A percentile compares a stretch with the other conserved stretches of the same genome.
phyloP scores from a whole-genome alignment of 2,797 vertebrate species.

The Channa striata region DNA sequence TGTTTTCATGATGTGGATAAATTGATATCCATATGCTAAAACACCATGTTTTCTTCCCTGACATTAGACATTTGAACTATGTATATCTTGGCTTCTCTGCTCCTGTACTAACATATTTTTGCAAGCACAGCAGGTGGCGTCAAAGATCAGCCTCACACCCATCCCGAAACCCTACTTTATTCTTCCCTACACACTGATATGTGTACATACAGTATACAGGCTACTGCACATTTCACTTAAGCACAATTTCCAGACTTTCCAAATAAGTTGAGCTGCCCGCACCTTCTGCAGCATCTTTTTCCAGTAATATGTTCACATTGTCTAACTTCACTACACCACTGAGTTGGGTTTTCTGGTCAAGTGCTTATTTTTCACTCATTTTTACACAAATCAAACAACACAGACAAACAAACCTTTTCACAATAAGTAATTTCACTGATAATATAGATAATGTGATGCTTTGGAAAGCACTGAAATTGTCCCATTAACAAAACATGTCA shows the following conservation, averaged over 20 bases:
- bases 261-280: neutral
- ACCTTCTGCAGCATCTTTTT: neutral
- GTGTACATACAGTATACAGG: neutral
- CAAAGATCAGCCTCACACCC: neutral
- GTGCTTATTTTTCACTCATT: neutral
- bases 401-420: neutral
- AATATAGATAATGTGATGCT: neutral
- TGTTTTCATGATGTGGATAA: no score
- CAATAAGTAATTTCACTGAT: neutral
- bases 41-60: no score
- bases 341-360: no score
- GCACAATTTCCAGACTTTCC: neutral
- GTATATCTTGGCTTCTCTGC: no score
- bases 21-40: no score
- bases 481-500: conserved; percentile 11
- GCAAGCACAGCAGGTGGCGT: no score
- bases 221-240: neutral
- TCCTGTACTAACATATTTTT: neutral
- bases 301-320: neutral
- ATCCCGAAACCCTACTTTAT: conserved; percentile 17
- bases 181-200: conserved; percentile 14
- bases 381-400: conserved; percentile 21
- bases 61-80: no score
- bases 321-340: neutral
- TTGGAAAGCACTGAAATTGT: conserved; percentile 7